Evolutionary conservation across 2,888 invertebrate species (phyloP).

Genomic region (Notodonta dromedarius): DNA sequence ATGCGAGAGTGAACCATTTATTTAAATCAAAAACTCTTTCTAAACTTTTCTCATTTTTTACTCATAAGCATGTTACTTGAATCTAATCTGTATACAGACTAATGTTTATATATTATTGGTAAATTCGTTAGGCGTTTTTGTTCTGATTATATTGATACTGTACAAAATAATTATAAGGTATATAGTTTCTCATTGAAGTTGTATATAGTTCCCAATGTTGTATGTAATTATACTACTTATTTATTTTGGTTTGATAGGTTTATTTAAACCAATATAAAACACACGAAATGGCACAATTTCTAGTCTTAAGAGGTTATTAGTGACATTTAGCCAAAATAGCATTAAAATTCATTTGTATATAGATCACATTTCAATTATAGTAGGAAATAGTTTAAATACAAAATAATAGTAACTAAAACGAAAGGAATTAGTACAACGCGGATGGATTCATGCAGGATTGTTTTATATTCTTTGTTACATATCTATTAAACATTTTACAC

Average conservation of each 20-base stretch:
- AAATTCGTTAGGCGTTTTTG: conserved; percentile 60
- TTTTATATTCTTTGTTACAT: conserved; percentile 1
- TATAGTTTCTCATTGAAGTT: conserved; percentile 59
- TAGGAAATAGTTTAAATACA: conserved; percentile 63
- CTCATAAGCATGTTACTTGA: conserved; percentile 35
- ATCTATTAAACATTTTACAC: not conserved
- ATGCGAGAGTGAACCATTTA: conserved; percentile 33
- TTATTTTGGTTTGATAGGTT: conserved; percentile 40
- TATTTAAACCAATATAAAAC: conserved; percentile 46
- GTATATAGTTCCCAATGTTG: conserved; percentile 65
- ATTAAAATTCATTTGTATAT: conserved; percentile 75
- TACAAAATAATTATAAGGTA: conserved; percentile 76
- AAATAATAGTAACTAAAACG: conserved; percentile 59
- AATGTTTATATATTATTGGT: conserved; percentile 52
- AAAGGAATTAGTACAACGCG: conserved; percentile 73
- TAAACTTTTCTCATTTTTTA: conserved; percentile 26
- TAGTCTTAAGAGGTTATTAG: conserved; percentile 76
- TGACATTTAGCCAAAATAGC: conserved; percentile 83
- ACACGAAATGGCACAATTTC: conserved; percentile 78
- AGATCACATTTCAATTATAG: conserved; percentile 68
- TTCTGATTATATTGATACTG: conserved; percentile 66
- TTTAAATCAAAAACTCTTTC: conserved; percentile 26
- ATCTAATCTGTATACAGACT: conserved; percentile 46
- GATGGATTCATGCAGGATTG: conserved; percentile 59
- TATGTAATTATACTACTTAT: conserved; percentile 35